A percentile compares a stretch with the other conserved stretches of the same genome.
Evolutionary conservation across 2,113 vertebrate genomes (phyloP).

Genomic region (Gymnobelideus leadbeateri): DNA sequence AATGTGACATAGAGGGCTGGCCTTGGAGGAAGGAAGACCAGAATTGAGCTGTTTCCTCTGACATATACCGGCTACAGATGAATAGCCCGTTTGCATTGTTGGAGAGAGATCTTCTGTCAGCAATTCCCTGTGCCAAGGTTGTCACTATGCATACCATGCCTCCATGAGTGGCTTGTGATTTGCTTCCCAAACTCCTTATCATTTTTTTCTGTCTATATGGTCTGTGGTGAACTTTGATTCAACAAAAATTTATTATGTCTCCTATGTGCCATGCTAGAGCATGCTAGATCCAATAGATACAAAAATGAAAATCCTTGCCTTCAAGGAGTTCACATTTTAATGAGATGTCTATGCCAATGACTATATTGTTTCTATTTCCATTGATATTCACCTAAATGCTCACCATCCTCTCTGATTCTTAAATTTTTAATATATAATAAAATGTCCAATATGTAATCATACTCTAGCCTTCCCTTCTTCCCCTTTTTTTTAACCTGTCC

Average conservation of each 20-base stretch:
- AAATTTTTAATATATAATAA: background rate
- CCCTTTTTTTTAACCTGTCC: background rate
- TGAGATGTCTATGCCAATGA: background rate
- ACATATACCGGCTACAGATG: background rate
- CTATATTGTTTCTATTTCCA: background rate
- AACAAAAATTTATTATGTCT: background rate
- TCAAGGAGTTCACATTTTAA: background rate
- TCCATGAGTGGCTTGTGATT: background rate
- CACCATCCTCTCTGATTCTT: background rate
- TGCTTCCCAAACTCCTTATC: background rate
- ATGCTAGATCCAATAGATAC: background rate
- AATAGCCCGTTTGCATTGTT: background rate
- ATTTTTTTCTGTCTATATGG: background rate
- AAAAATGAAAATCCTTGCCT: background rate
- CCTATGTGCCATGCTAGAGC: background rate
- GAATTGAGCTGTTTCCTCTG: background rate
- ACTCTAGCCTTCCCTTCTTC: background rate
- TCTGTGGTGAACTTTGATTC: background rate
- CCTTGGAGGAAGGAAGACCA: background rate
- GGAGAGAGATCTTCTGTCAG: background rate
- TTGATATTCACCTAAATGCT: background rate
- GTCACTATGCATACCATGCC: background rate
- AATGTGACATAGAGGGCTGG: background rate
- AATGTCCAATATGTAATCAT: background rate
- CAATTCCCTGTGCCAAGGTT: background rate